These are phyloP conservation scores for Turritopsis rubra DNA, from an alignment of 30 jellyfish, hydroid and myxozoan genomes.

Conservation along the genomic window DNA sequence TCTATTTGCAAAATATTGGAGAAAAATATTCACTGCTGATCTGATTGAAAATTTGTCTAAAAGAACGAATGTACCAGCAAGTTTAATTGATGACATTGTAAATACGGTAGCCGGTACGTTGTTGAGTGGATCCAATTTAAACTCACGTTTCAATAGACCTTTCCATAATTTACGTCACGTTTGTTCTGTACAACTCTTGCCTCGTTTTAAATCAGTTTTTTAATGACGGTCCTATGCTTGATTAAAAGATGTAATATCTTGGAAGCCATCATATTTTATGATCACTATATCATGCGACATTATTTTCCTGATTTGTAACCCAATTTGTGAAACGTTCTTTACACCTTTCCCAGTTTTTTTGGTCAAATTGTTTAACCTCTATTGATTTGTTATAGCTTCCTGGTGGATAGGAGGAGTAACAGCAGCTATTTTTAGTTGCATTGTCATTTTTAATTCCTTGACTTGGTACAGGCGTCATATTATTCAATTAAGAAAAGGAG, in stretches of 20 bases:
- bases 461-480: slow-evolving; percentile 40
- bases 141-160: too few relatives aligned
- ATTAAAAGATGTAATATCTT: too few relatives aligned
- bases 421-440: not conserved
- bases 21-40: not conserved
- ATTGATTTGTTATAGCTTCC: not conserved
- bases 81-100: not conserved
- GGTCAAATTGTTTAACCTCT: too few relatives aligned
- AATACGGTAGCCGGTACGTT: not conserved
- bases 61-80: not conserved
- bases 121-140: not conserved
- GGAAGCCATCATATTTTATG: too few relatives aligned
- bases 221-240: too few relatives aligned
- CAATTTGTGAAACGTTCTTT: too few relatives aligned
- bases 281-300: too few relatives aligned
- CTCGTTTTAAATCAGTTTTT: too few relatives aligned
- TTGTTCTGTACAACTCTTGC: too few relatives aligned
- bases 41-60: not conserved
- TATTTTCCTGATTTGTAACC: too few relatives aligned
- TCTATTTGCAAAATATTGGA: not conserved
- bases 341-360: too few relatives aligned
- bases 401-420: slow-evolving; percentile 2
- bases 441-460: not conserved
- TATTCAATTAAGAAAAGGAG: slow-evolving; percentile 62
- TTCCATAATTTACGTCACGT: not conserved